Evolutionary conservation across 2,113 vertebrate genomes (phyloP), one percentile per base, ranked within the genome.

Genomic region (Psammodynastes pulverulentus): DNA sequence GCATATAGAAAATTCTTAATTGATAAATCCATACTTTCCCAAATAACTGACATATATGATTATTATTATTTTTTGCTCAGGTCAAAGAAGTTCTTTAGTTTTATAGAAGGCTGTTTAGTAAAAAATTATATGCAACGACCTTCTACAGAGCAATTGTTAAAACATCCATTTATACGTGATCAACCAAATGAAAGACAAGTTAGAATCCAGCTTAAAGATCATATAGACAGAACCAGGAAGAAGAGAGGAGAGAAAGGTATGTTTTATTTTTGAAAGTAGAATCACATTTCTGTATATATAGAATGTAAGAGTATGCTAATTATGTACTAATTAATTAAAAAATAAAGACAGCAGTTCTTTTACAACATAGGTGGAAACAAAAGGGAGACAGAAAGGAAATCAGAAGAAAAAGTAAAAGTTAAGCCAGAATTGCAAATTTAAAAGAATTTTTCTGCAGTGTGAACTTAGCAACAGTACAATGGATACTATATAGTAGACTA

Each of bases 61-160:
- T 93, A 58, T 1, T 90, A n/a, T 52, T 93, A 62, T 2, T 87
- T 62, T 5, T 49, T 91, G 88, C 53, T 84, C 91, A 99, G 99
- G 99, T 99, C 99, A 0, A 99, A 99, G 97, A 99, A 99, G 96
- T 99, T 99, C 96, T 99, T 99, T 97, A 99, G 98, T 97, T 99
- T 99, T 97, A 99, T 99, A 94, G 99, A 99, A 97, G 98, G 99
- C 90, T 99, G 99, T 95, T 98, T 99, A 97, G 99, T 99, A 96
- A 99, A 99, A 97, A 99, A 99, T 96, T 99, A 99, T 96, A 99
- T 98, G 86, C 99, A 99, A 95, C 97, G 99, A 15, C 99, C 99
- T 34, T 98, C 99, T 94, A 99, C 99, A 1, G 99, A 99, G 43
- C 99, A 99, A 91, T 98, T 99, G 91, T 97, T 99, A 88, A 99